Evolutionary conservation across 2,888 invertebrate species (phyloP).

Genomic region (Conchocele bisecta): DNA sequence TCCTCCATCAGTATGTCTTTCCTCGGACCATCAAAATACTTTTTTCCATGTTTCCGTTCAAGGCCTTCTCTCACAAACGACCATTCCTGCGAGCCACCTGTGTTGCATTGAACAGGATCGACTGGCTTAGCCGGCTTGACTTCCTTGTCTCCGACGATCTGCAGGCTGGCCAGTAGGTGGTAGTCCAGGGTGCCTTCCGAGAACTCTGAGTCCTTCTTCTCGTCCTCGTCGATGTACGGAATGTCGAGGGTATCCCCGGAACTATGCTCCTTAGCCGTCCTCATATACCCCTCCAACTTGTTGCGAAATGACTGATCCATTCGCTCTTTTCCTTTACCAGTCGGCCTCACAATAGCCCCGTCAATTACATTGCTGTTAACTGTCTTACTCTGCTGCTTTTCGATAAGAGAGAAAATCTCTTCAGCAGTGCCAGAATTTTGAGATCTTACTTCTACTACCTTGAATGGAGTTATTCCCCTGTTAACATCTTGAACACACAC

Average conservation of each 20-base stretch:
- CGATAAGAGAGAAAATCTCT: constrained; percentile 19
- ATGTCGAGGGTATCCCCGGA: constrained; percentile 35
- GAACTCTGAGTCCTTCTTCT: constrained; percentile 34
- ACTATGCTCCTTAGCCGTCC: constrained; percentile 23
- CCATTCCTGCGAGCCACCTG: constrained; percentile 64
- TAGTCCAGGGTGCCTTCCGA: constrained; percentile 66
- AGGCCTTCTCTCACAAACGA: constrained; percentile 63
- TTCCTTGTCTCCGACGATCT: constrained; percentile 49
- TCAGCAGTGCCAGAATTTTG: constrained; percentile 48
- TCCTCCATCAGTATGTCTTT: constrained; percentile 58
- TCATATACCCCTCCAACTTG: constrained; percentile 43
- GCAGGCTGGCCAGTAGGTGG: constrained; percentile 66
- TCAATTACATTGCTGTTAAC: too few species aligned
- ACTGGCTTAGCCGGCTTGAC: constrained; percentile 2
- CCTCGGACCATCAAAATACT: constrained; percentile 63
- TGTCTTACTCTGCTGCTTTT: constrained; percentile 23
- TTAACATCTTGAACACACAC: constrained; percentile 33
- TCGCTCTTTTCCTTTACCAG: background rate
- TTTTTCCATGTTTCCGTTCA: constrained; percentile 59
- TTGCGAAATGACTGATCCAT: constrained; percentile 35
- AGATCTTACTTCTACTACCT: constrained; percentile 46
- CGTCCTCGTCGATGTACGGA: constrained; percentile 59
- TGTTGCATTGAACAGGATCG: constrained; percentile 7
- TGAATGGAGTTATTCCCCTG: constrained; percentile 20
- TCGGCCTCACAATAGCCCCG: background rate